These are phyloP conservation scores for Eriocheir sinensis DNA, from an alignment of 1,140 invertebrate genomes.

Conservation along the genomic window DNA sequence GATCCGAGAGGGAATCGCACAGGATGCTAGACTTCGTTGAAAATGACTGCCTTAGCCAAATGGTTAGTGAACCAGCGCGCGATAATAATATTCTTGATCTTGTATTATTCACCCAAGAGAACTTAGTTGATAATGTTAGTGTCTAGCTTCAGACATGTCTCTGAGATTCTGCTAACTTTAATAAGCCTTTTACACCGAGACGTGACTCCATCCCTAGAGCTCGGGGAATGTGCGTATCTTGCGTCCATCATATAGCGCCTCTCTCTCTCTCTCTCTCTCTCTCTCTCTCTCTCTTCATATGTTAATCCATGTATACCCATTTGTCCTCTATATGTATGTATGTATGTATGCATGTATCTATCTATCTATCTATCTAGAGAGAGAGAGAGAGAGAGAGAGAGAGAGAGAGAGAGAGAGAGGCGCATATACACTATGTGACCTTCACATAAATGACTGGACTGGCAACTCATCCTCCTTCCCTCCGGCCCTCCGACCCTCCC, in stretches of 20 bases:
- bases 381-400: too few relatives aligned
- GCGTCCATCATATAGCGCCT: not conserved
- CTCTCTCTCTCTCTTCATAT: not conserved
- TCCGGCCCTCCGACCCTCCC: not conserved
- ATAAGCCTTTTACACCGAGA: too few relatives aligned
- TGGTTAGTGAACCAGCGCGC: too few relatives aligned
- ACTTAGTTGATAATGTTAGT: too few relatives aligned
- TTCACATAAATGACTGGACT: not conserved
- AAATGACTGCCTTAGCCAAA: too few relatives aligned
- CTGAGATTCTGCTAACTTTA: too few relatives aligned
- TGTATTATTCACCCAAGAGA: too few relatives aligned
- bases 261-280: not conserved
- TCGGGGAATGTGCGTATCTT: not conserved
- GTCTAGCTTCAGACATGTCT: too few relatives aligned
- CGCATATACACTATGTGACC: not conserved
- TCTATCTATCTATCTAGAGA: not conserved
- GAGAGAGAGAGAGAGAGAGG: too few relatives aligned
- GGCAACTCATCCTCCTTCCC: not conserved
- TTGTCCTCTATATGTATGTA: not conserved
- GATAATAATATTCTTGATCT: too few relatives aligned
- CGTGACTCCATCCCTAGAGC: not conserved
- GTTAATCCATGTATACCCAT: not conserved
- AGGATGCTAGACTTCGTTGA: too few relatives aligned
- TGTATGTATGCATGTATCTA: not conserved
- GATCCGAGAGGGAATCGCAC: too few relatives aligned